Evolutionary conservation across 2,797 vertebrate species (phyloP).

Genomic region (Sebastes reedi): DNA sequence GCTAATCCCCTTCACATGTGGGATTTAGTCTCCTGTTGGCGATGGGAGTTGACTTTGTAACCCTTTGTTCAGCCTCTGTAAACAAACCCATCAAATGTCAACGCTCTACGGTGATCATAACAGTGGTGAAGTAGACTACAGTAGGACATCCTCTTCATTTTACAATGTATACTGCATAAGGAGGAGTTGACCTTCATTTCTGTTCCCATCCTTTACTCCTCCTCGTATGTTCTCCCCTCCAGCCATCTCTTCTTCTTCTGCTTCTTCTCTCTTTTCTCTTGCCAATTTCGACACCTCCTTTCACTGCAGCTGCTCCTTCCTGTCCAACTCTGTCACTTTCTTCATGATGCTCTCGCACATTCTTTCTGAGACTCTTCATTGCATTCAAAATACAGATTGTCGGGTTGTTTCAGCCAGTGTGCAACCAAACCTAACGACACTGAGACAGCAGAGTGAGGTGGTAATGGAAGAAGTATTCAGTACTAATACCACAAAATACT

Average conservation of each 20-base stretch:
- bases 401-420: neutral
- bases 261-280: neutral
- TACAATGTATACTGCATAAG: neutral
- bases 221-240: neutral
- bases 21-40: slow-evolving; percentile 8
- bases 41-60: slow-evolving; percentile 13
- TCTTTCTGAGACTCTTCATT: neutral
- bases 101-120: neutral
- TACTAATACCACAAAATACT: neutral
- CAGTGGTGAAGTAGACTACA: neutral
- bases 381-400: neutral
- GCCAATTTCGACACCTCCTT: neutral
- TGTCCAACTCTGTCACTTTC: neutral
- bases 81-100: slow-evolving; percentile 36
- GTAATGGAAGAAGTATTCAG: neutral
- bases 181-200: slow-evolving; percentile 19
- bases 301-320: neutral
- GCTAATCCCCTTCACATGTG: slow-evolving; percentile 19
- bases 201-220: neutral
- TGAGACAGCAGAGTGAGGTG: neutral
- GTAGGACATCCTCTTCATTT: slow-evolving; percentile 1
- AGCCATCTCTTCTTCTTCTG: neutral
- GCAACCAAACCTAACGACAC: neutral
- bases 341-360: neutral
- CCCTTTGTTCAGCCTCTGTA: slow-evolving; percentile 3